phyloP scores from a whole-genome alignment of 1,140 invertebrate species.

The Galleria mellonella region DNA sequence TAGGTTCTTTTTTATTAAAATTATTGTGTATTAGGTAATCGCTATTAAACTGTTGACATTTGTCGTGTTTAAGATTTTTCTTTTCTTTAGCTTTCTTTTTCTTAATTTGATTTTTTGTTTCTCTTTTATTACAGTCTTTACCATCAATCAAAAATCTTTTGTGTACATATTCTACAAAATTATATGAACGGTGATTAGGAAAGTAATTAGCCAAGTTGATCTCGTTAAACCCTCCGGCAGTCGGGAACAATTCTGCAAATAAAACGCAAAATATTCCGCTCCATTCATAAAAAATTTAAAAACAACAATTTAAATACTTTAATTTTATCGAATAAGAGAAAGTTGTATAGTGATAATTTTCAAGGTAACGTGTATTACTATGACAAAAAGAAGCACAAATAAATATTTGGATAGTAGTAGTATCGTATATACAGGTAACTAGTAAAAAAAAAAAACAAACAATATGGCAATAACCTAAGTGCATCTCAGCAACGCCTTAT shows the following conservation, averaged over 20 bases:
- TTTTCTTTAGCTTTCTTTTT: conserved; percentile 9
- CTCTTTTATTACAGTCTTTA: conserved; percentile 3
- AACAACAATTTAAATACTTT: conserved; percentile 2
- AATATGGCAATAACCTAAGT: too few species aligned
- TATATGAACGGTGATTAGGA: conserved; percentile 25
- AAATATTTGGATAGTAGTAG: too few species aligned
- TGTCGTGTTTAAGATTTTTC: conserved; percentile 24
- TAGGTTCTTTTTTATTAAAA: conserved; percentile 18
- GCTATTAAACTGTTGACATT: conserved; percentile 32
- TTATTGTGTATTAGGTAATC: conserved; percentile 7
- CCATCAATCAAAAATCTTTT: conserved; percentile 33
- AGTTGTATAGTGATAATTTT: neutral
- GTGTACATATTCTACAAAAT: conserved; percentile 45
- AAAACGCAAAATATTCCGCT: conserved; percentile 3
- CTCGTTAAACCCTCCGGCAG: conserved; percentile 18
- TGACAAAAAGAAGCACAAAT: too few species aligned
- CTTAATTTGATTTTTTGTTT: conserved; percentile 3
- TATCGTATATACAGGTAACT: too few species aligned
- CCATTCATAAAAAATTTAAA: conserved; percentile 2
- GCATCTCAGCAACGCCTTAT: too few species aligned
- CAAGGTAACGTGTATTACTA: too few species aligned
- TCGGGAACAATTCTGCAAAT: conserved; percentile 16
- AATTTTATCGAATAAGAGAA: neutral
- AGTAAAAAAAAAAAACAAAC: too few species aligned
- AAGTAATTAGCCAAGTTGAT: conserved; percentile 35